Conservation (phyloP, 2,113 vertebrate species). For the Taxidea taxus region DNA sequence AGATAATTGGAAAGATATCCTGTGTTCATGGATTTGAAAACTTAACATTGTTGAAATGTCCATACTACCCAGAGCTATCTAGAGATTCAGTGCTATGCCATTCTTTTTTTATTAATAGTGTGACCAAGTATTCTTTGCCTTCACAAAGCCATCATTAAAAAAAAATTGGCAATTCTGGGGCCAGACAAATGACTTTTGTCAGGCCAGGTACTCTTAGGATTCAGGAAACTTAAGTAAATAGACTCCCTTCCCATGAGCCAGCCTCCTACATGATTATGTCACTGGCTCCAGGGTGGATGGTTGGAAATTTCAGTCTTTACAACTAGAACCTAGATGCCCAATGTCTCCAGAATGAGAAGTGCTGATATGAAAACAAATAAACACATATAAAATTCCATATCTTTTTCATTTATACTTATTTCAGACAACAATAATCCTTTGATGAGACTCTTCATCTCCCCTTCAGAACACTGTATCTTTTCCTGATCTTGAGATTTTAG, state of each 20-base stretch:
- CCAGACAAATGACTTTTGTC: not conserved
- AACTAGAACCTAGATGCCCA: not conserved
- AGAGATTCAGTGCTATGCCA: not conserved
- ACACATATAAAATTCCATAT: not conserved
- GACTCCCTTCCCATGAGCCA: not conserved
- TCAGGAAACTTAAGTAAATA: not conserved
- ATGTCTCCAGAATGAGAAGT: not conserved
- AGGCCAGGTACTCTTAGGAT: not conserved
- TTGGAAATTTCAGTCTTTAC: not conserved
- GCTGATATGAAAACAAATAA: not conserved
- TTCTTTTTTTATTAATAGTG: not conserved
- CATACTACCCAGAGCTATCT: not conserved
- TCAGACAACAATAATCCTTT: not conserved
- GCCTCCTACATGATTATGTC: not conserved
- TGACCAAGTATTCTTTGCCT: not conserved
- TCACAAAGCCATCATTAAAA: not conserved
- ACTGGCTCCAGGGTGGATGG: not conserved
- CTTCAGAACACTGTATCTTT: not conserved
- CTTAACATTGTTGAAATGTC: not conserved
- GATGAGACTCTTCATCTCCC: not conserved
- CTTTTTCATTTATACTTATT: not conserved
- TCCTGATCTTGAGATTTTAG: not conserved
- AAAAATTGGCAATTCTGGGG: not conserved
- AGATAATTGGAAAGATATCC: not conserved
- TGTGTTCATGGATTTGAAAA: not conserved